These are phyloP conservation scores for Ameiurus melas DNA, from an alignment of 2,113 vertebrate genomes.

Conservation along the genomic window DNA sequence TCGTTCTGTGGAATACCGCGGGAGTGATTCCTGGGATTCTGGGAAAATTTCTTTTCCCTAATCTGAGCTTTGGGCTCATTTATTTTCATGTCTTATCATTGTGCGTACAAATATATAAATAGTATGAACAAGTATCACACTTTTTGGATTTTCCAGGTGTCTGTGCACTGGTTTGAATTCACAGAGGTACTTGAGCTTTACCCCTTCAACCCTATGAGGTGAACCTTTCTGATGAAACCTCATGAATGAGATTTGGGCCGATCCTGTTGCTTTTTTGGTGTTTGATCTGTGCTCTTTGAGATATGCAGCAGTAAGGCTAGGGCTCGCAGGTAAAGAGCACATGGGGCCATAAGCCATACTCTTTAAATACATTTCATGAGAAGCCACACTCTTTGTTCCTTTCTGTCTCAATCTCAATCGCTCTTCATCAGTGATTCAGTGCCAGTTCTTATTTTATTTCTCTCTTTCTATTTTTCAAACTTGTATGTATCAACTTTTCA, in stretches of 20 bases:
- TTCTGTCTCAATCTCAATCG: background rate
- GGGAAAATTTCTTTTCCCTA: background rate
- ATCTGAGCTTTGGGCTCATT: background rate
- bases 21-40: background rate
- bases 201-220: slow-evolving; percentile 5
- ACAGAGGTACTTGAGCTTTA: background rate
- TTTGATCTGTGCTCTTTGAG: slow-evolving; percentile 37
- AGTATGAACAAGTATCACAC: background rate
- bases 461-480: background rate
- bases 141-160: too few relatives aligned
- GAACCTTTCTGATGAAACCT: background rate
- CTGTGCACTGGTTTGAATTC: background rate
- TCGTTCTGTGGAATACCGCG: background rate
- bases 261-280: background rate
- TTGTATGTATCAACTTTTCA: background rate
- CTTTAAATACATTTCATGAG: background rate
- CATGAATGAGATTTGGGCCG: slow-evolving; percentile 11
- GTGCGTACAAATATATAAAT: background rate
- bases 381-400: background rate
- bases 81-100: background rate
- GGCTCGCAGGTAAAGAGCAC: background rate
- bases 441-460: background rate
- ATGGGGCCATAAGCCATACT: background rate
- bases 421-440: background rate
- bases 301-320: background rate